Evolutionary conservation across 2,888 invertebrate species (phyloP), one percentile per base, ranked within the genome.

Genomic region (Sesia apiformis): DNA sequence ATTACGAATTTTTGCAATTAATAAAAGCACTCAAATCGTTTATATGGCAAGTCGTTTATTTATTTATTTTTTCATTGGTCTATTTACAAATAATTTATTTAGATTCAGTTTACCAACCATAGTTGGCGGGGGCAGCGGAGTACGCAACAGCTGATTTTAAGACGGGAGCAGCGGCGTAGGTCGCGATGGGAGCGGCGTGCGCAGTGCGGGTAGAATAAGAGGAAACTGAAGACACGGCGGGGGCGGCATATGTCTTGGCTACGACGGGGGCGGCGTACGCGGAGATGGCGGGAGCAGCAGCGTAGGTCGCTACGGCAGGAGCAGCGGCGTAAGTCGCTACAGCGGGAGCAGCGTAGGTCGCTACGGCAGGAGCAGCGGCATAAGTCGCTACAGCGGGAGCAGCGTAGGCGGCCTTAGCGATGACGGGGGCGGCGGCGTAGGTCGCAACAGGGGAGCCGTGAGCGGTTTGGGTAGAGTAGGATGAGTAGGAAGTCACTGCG

Each of bases 111-210:
- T 90, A 93, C 91, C 91, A 93, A 64, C 87, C 92, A 74, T 93
- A 93, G 70, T 91, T 90, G 61, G 91, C 91, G 62, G 92, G 91
- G 52, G 92, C 92, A 58, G 93, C 91, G 52, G 90, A 89, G 84
- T 91, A 91, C 56, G 87, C 74, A 51, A 92, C 76, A 58, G 86
- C 83, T 54, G 87, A 76, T 60, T 81, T 80, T 58, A 82, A 70
- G 59, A 78, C 83, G 60, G 84, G 81, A 50, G 80, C 74, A 53
- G 76, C 73, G 23, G 79, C 74, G 68, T 79, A 78, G 40, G 63
- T 59, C 23, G 64, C 56, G 62, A 60, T 58, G 71, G 63, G 81
- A 70, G 62, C 75, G 55, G 56, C 40, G 50, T 72, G 67, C 53
- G 73, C 72, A 60, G 78, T 71, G 40, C 69, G 70, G 64, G 76